Percentiles rank a stretch among this genome's conserved stretches.
These are phyloP conservation scores for Crossaster papposus DNA, from an alignment of 53 echinoderm and acorn worm genomes.

Conservation along the genomic window DNA sequence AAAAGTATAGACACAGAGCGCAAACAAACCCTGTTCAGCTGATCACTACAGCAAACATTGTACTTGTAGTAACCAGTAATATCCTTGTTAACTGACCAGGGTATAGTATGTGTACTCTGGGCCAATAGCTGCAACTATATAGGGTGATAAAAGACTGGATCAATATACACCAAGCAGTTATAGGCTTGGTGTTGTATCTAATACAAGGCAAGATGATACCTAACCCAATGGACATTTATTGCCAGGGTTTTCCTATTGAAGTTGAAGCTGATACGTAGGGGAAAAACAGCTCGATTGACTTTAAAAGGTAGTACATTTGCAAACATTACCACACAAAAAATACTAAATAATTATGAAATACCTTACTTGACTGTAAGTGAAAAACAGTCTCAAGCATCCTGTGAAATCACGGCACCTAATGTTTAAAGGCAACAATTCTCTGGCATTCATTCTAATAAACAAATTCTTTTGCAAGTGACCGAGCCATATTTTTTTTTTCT, in stretches of 20 bases:
- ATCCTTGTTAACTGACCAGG: conserved; percentile 18
- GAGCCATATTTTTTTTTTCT: too few species aligned
- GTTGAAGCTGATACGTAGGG: background rate
- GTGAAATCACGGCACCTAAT: too few species aligned
- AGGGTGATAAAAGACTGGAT: conserved; percentile 36
- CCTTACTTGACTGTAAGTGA: too few species aligned
- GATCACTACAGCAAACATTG: conserved; percentile 39
- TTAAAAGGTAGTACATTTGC: too few species aligned
- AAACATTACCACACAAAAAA: too few species aligned
- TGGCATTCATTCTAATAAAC: too few species aligned
- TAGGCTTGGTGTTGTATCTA: background rate
- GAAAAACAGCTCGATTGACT: too few species aligned
- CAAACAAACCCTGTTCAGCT: conserved; percentile 33
- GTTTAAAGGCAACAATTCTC: too few species aligned
- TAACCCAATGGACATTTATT: background rate
- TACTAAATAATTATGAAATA: too few species aligned
- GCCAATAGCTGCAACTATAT: background rate
- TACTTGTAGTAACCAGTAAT: conserved; percentile 29
- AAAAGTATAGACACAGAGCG: conserved; percentile 1
- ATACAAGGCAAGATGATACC: background rate
- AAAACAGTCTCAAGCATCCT: too few species aligned
- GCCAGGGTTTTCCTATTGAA: background rate
- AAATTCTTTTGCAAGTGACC: too few species aligned
- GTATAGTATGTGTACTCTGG: background rate
- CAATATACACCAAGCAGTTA: conserved; percentile 6